Conservation (phyloP, 2,113 vertebrate genomes). For the Tychaedon coryphoeus region DNA sequence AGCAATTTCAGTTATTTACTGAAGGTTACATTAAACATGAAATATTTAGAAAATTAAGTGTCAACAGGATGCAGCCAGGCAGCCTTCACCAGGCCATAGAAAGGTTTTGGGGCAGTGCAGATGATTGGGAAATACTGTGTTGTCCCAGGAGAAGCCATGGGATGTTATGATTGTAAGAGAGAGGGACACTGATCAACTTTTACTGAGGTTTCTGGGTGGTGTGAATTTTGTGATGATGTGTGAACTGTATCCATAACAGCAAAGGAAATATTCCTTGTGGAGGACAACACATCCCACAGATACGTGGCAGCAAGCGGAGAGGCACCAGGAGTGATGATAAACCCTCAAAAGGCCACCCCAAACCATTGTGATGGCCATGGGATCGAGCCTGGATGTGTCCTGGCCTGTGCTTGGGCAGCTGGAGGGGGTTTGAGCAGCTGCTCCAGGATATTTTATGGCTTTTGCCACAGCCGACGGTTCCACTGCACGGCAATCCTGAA, state of each 20-base stretch:
- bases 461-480: neutral
- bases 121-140: neutral
- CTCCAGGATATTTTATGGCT: conserved; percentile 2
- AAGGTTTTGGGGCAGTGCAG: neutral
- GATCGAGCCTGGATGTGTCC: rapidly evolving
- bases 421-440: neutral
- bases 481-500: conserved; percentile 41
- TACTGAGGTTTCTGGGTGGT: conserved; percentile 37
- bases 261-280: conserved; percentile 7
- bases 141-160: conserved; percentile 17
- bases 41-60: neutral
- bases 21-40: neutral
- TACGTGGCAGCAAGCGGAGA: neutral
- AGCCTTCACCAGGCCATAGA: neutral
- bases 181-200: conserved; percentile 10
- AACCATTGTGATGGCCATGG: neutral
- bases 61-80: neutral
- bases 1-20: conserved; percentile 32
- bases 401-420: rapidly evolving
- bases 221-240: conserved; percentile 18
- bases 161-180: neutral
- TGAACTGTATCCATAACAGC: neutral
- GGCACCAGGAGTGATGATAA: neutral
- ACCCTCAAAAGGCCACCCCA: conserved; percentile 17
- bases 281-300: neutral